These are phyloP conservation scores for Cantharis rustica DNA, from an alignment of 2,888 invertebrate genomes.

Conservation along the genomic window DNA sequence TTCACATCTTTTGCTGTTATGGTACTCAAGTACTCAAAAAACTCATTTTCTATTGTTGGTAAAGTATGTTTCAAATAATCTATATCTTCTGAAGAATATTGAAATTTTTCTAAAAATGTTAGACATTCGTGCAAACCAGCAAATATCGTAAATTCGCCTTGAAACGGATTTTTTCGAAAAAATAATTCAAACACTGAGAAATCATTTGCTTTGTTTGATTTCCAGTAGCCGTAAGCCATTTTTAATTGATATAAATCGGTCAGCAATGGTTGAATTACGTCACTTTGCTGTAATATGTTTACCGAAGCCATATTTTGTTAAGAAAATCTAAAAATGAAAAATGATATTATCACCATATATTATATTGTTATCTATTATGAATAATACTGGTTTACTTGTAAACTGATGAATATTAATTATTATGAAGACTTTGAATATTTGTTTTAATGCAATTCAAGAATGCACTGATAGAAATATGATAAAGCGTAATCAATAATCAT, in stretches of 20 bases:
- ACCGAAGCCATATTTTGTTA: not conserved
- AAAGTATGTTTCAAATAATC: conserved; percentile 85
- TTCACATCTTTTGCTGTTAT: conserved; percentile 84
- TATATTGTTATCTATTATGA: too few relatives aligned
- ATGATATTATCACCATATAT: not conserved
- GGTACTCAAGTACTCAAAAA: conserved; percentile 82
- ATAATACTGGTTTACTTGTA: not conserved
- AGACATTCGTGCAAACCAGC: conserved; percentile 96
- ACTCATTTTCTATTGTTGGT: conserved; percentile 85
- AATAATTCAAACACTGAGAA: conserved; percentile 95
- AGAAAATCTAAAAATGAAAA: not conserved
- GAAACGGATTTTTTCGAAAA: conserved; percentile 96
- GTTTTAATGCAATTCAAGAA: not conserved
- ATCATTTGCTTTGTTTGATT: conserved; percentile 87
- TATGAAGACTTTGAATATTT: not conserved
- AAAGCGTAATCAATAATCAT: too few relatives aligned
- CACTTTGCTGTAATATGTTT: conserved; percentile 61
- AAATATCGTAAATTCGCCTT: conserved; percentile 98
- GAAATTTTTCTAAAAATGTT: conserved; percentile 88
- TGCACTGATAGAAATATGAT: not conserved
- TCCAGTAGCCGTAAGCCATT: conserved; percentile 99
- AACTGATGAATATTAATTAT: not conserved
- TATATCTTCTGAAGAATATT: conserved; percentile 92
- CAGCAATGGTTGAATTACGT: conserved; percentile 86
- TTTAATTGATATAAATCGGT: conserved; percentile 98